Evolutionary conservation across 2,888 invertebrate genomes (phyloP).

Genomic region (Eretmocerus hayati): DNA sequence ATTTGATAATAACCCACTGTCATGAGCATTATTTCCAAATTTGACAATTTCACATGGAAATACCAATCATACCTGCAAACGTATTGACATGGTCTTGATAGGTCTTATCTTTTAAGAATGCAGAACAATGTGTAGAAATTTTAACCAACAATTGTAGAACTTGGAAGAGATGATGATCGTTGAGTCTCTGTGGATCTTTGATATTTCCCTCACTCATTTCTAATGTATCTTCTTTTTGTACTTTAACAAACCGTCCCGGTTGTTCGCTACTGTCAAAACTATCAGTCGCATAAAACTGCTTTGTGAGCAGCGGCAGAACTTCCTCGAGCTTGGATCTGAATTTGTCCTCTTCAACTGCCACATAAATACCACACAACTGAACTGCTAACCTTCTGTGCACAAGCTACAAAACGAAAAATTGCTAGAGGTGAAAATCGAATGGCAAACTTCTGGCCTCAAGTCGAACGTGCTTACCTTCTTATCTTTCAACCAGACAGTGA

Average conservation of each 20-base stretch:
- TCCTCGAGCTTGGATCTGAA: slow-evolving; percentile 61
- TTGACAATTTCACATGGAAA: neutral
- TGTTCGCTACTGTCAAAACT: slow-evolving; percentile 27
- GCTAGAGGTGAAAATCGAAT: neutral
- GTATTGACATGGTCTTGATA: slow-evolving; percentile 49
- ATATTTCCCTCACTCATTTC: slow-evolving; percentile 30
- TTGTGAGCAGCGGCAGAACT: slow-evolving; percentile 55
- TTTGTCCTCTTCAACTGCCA: slow-evolving; percentile 63
- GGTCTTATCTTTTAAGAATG: slow-evolving; percentile 52
- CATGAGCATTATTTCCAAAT: neutral
- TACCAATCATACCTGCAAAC: slow-evolving; percentile 33
- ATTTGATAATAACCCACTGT: too few species aligned
- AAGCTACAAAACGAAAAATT: slow-evolving; percentile 46
- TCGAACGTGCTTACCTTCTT: slow-evolving; percentile 53
- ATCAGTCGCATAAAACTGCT: slow-evolving; percentile 36
- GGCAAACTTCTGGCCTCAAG: neutral
- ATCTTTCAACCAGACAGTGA: slow-evolving; percentile 63
- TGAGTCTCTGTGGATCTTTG: slow-evolving; percentile 56
- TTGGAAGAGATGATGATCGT: slow-evolving; percentile 71
- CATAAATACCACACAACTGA: slow-evolving; percentile 73
- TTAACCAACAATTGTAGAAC: slow-evolving; percentile 64
- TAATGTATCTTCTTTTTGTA: slow-evolving; percentile 20
- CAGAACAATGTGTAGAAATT: slow-evolving; percentile 58
- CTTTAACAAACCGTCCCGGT: slow-evolving; percentile 38
- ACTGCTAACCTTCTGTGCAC: slow-evolving; percentile 69